These are phyloP conservation scores for Julus scanicus DNA, from an alignment of 2,888 invertebrate genomes.

Conservation along the genomic window DNA sequence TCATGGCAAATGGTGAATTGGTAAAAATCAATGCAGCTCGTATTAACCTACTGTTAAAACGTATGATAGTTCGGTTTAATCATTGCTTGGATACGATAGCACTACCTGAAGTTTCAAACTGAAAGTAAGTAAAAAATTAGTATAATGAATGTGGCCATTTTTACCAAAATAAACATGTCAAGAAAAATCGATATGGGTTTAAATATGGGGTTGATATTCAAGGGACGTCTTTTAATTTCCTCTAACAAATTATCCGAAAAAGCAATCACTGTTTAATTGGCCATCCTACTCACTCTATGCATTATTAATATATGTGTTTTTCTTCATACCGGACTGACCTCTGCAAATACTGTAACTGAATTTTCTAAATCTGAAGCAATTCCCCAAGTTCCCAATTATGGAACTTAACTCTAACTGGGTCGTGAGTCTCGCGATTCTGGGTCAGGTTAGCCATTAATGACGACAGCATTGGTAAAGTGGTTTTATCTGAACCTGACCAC, in stretches of 20 bases:
- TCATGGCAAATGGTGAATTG: not conserved
- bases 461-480: not conserved
- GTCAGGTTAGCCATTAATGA: not conserved
- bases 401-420: not conserved
- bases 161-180: not conserved
- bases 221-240: not conserved
- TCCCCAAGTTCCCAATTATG: too few relatives aligned
- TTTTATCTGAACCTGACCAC: not conserved
- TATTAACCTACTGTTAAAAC: too few relatives aligned
- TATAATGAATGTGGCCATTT: not conserved
- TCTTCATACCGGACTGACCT: not conserved
- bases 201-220: not conserved
- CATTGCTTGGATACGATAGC: not conserved
- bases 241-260: not conserved
- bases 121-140: not conserved
- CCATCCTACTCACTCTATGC: not conserved
- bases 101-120: not conserved
- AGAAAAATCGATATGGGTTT: not conserved
- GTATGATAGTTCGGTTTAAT: too few relatives aligned
- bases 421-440: not conserved
- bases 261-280: not conserved
- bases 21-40: not conserved
- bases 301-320: slow-evolving; percentile 6
- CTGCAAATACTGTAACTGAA: not conserved
- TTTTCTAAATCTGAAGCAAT: not conserved